Evolutionary conservation across 2,113 vertebrate genomes (phyloP).

Genomic region (Phalacrocorax pelagicus): DNA sequence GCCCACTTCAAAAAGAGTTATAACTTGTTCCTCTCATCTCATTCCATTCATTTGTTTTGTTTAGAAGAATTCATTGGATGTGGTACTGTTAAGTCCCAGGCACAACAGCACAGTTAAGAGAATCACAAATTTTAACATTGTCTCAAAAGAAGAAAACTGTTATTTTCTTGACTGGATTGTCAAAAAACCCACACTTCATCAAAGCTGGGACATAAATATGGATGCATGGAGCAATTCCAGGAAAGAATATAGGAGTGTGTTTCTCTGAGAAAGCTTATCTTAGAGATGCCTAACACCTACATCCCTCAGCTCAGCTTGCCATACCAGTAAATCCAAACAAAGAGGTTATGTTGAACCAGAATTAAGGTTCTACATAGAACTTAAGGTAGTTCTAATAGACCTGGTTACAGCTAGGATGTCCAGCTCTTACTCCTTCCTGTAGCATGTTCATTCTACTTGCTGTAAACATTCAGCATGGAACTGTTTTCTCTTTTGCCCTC

Average conservation of each 20-base stretch:
- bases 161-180: not conserved
- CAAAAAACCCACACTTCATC: not conserved
- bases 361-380: not conserved
- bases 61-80: not conserved
- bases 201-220: not conserved
- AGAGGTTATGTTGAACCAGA: not conserved
- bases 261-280: not conserved
- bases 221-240: not conserved
- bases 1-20: not conserved
- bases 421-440: not conserved
- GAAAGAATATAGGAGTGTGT: not conserved
- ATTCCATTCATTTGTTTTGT: not conserved
- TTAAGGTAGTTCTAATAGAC: no score
- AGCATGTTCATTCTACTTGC: accelerated
- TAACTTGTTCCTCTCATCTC: not conserved
- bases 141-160: not conserved
- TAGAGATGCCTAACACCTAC: not conserved
- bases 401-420: not conserved
- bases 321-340: not conserved
- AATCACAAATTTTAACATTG: not conserved
- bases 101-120: not conserved
- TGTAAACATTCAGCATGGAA: not conserved
- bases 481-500: not conserved
- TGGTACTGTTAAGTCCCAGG: not conserved
- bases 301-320: not conserved